Base-by-base conservation (phyloP, 2,888 invertebrate genomes). In the Nomada lathburiana region DNA sequence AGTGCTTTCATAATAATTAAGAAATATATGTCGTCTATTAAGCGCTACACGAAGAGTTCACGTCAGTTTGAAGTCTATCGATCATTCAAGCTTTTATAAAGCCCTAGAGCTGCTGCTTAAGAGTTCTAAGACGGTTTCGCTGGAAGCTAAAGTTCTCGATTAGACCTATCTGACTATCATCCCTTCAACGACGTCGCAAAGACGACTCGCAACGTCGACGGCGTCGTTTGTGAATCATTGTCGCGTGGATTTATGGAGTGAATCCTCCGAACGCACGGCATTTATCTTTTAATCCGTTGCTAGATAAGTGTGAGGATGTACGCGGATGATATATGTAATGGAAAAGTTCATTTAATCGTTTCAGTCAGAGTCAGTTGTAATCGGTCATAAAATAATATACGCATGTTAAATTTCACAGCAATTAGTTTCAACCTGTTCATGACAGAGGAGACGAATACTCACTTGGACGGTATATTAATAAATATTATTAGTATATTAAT, bases 81-180 rank as follows among this genome's bases (percentile, higher is more conserved):
- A 86, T 79, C 71, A 69, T 23, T 57, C 42, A 13, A 60, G 68
- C 59, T 26, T 10, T 82, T 68, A 64, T 57, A 70, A 86, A 88
- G 83, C 85, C 85, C 53, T 84, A 79, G 47, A 75, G 67, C 65
- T 88, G 82, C 82, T 50, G 70, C 83, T 83, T 82, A 79, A 80
- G 83, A 82, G 82, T 84, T 85, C 80, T 78, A 84, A 87, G 76
- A 81, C 81, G 79, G 76, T 88, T 77, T 84, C 78, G 44, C 63
- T 68, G 11, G 78, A 64, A 69, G 76, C 52, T 80, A 75, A 83
- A 68, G 76, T 60, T 70, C 60, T 16, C 36, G 20, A 62, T 59
- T 69, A 76, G 64, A 52, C 59, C 36, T 69, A 60, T 74, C 72
- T 72, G 60, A 72, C 36, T 53, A 65, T 52, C 29, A 53, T 20